Base-by-base conservation (phyloP, 2,797 vertebrate genomes). In the Myotis findleyi region DNA sequence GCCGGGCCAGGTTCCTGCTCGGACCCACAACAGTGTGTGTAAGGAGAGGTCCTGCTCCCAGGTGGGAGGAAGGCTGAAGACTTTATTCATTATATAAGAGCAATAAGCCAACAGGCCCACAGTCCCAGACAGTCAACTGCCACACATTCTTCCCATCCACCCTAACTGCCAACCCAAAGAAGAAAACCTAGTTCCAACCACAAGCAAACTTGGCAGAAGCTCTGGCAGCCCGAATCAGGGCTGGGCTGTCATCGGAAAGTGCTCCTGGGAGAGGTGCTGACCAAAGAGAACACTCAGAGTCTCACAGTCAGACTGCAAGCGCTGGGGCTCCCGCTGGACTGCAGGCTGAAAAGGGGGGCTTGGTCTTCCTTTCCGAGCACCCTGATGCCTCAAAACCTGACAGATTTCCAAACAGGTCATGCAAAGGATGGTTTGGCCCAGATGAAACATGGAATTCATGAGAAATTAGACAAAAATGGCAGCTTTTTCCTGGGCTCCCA, bases 281-380 rank as follows among this genome's bases (percentile, higher is more conserved):
- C 1, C 1, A 47, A 47, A 53, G 25, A 64, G 86, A 57, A 53
- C 72, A 68, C 18, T 44, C 9, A 0, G 5, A 5, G 16, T 25
- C 59, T 81, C 49, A 17, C 3, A 62, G 4, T 75, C 1, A 87
- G 66, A 76, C 33, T 57, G 76, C 69, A 59, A 66, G 77, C 64
- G 47, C 6, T 11, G 20, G 30, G 64, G n/a, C 47, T 75, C n/a
- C 49, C 73, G 49, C n/a, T 73, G 59, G 57, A 80, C 36, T 33
- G 4, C 14, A n/a, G 2, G 12, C 27, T 53, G 30, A 75, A 69
- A 49, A 59, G 0, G 0, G 17, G n/a, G 12, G 18, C 33, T 2
- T 38, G 27, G 14, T 59, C 44, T 84, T 95, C 82, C 53, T 76
- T 36, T 71, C 25, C 14, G 10, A 20, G 9, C 20, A 68, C 18